phyloP scores from a whole-genome alignment of 2,888 invertebrate species.

The Leptopterna dolabrata region DNA sequence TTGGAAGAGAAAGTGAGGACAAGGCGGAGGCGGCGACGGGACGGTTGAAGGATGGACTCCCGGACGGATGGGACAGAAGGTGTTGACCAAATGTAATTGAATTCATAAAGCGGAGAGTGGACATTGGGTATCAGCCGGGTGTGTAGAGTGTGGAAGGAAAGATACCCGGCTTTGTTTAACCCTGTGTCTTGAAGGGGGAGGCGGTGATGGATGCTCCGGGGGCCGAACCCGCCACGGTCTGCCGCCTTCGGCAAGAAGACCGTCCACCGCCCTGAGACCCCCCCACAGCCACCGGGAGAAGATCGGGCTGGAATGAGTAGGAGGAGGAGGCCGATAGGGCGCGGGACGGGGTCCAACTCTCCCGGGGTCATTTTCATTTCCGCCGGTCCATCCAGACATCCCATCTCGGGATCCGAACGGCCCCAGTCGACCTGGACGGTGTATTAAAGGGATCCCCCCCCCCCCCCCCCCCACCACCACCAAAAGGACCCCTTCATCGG shows the following conservation, averaged over 20 bases:
- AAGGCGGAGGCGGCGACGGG: neutral
- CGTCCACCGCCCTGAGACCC: neutral
- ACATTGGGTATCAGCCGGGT: conserved; percentile 33
- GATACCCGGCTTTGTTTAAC: conserved; percentile 54
- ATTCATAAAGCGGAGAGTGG: conserved; percentile 50
- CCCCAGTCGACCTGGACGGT: neutral
- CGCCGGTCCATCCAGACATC: conserved; percentile 30
- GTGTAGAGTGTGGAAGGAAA: conserved; percentile 54
- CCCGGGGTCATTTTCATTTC: conserved; percentile 54
- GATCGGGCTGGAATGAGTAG: neutral
- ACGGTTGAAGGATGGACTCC: neutral
- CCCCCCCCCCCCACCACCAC: neutral
- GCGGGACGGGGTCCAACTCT: neutral
- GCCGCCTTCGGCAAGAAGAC: neutral
- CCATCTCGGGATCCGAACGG: conserved; percentile 36
- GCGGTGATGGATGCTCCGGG: conserved; percentile 49
- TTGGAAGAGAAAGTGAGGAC: neutral
- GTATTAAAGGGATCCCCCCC: neutral
- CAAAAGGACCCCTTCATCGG: too few species aligned
- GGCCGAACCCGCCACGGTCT: neutral
- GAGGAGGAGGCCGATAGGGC: neutral
- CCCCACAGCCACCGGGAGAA: neutral
- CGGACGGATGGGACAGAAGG: conserved; percentile 29
- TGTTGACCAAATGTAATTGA: conserved; percentile 54
- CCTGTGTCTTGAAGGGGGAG: conserved; percentile 47